phyloP scores from a whole-genome alignment of 2,113 vertebrate species.

The Mesocricetus auratus region DNA sequence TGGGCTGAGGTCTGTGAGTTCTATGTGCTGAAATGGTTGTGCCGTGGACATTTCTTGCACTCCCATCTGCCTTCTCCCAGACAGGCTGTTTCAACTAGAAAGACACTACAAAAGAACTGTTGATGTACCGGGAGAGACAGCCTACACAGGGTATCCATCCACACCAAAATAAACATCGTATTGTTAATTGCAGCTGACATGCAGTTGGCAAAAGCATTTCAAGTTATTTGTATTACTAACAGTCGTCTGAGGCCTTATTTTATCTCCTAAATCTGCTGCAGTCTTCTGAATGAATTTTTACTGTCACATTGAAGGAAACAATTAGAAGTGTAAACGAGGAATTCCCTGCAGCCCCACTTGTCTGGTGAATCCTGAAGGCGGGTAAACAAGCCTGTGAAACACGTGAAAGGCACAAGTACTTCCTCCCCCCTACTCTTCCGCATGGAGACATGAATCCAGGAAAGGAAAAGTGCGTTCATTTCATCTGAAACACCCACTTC shows the following conservation, averaged over 20 bases:
- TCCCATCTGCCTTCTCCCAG: slow-evolving; percentile 76
- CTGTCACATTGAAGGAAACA: slow-evolving; percentile 52
- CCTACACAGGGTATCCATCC: slow-evolving; percentile 72
- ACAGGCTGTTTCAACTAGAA: slow-evolving; percentile 62
- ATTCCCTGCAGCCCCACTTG: slow-evolving; percentile 48
- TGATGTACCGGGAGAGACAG: not conserved
- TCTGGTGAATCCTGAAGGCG: slow-evolving; percentile 46
- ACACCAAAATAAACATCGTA: slow-evolving; percentile 65
- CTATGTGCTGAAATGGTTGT: slow-evolving; percentile 48
- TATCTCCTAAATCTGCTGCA: slow-evolving; percentile 44
- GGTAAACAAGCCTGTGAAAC: slow-evolving; percentile 38
- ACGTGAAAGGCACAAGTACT: not conserved
- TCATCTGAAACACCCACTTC: not conserved
- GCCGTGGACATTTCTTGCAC: slow-evolving; percentile 63
- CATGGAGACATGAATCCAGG: not conserved
- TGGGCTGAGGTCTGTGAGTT: slow-evolving; percentile 61
- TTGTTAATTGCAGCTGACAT: slow-evolving; percentile 68
- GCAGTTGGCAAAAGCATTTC: slow-evolving; percentile 62
- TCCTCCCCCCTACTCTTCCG: not conserved
- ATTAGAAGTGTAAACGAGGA: slow-evolving; percentile 74
- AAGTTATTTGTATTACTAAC: slow-evolving; percentile 73
- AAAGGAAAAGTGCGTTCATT: not conserved
- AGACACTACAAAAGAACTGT: slow-evolving; percentile 55
- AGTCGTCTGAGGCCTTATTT: slow-evolving; percentile 67
- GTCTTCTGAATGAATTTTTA: slow-evolving; percentile 72